Evolutionary conservation across 2,113 vertebrate species (phyloP).

Genomic region (Bostrychus sinensis): DNA sequence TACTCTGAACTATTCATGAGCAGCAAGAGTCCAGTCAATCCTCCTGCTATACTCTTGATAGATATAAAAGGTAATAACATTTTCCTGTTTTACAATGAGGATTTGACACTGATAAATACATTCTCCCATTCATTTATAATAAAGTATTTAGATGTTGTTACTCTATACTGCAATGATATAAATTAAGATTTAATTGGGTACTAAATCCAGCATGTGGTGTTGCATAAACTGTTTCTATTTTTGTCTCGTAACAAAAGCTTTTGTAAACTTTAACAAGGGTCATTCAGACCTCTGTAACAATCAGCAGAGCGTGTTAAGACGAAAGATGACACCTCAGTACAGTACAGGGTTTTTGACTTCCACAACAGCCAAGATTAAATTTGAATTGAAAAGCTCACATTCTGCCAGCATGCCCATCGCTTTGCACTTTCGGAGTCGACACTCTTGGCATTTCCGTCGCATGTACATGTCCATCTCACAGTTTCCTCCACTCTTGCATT

Average conservation of each 20-base stretch:
- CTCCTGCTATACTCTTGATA: slow-evolving; percentile 69
- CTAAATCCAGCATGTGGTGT: slow-evolving; percentile 22
- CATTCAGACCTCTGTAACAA: slow-evolving; percentile 37
- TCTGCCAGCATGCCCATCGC: slow-evolving; percentile 99
- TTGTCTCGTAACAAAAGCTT: slow-evolving; percentile 43
- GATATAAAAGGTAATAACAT: slow-evolving; percentile 31
- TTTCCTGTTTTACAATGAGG: no score
- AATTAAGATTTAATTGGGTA: not conserved
- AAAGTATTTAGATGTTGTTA: not conserved
- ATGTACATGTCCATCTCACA: slow-evolving; percentile 99
- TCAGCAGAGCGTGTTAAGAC: slow-evolving; percentile 31
- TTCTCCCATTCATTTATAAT: no score
- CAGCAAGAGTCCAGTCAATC: slow-evolving; percentile 70
- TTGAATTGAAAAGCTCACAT: slow-evolving; percentile 84
- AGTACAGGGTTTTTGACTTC: not conserved
- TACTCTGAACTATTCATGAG: slow-evolving; percentile 86
- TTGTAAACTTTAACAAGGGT: slow-evolving; percentile 35
- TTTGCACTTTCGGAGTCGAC: slow-evolving; percentile 95
- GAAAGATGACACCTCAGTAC: slow-evolving; percentile 25
- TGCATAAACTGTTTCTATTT: slow-evolving; percentile 35
- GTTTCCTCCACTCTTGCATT: slow-evolving; percentile 95
- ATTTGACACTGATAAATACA: slow-evolving; percentile 50
- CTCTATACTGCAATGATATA: not conserved
- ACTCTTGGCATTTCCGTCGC: slow-evolving; percentile 97
- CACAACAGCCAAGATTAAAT: not conserved